Conservation (phyloP, 2,888 invertebrate genomes). For the Linnaemya tessellans region DNA sequence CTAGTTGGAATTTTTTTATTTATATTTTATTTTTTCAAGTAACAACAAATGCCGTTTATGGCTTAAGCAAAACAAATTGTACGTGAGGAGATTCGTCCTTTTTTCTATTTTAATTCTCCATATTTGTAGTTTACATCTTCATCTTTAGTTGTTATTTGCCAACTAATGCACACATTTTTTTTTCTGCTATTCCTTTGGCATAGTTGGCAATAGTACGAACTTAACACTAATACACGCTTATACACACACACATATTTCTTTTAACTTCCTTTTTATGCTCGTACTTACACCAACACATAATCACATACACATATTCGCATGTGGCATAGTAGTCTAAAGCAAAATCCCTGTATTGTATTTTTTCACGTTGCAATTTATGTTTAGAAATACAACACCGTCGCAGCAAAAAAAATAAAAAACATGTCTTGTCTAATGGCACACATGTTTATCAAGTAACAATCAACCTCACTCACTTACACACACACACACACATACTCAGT, state of each 20-base stretch:
- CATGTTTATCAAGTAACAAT: slow-evolving; percentile 32
- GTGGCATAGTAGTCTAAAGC: background rate
- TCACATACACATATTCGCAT: background rate
- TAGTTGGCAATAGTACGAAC: slow-evolving; percentile 49
- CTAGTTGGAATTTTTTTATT: background rate
- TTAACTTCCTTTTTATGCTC: background rate
- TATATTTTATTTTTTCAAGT: background rate
- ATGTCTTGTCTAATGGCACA: slow-evolving; percentile 35
- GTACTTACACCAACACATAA: background rate
- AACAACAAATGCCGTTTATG: slow-evolving; percentile 60
- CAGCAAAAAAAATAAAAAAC: slow-evolving; percentile 5
- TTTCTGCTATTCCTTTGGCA: slow-evolving; percentile 62
- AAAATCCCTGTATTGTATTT: slow-evolving; percentile 28
- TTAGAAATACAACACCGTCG: slow-evolving; percentile 52
- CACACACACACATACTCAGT: background rate
- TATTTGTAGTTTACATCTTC: slow-evolving; percentile 40
- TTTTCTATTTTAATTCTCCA: background rate
- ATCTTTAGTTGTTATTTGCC: slow-evolving; percentile 53
- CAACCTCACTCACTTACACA: background rate
- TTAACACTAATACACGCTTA: slow-evolving; percentile 24
- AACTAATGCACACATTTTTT: slow-evolving; percentile 62
- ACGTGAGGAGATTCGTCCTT: slow-evolving; percentile 74
- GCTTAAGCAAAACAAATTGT: slow-evolving; percentile 73
- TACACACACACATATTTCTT: background rate
- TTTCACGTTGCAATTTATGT: slow-evolving; percentile 57